Evolutionary conservation across 2,797 vertebrate genomes (phyloP), one percentile per base, ranked within the genome.

Genomic region (Sebastes variabilis): DNA sequence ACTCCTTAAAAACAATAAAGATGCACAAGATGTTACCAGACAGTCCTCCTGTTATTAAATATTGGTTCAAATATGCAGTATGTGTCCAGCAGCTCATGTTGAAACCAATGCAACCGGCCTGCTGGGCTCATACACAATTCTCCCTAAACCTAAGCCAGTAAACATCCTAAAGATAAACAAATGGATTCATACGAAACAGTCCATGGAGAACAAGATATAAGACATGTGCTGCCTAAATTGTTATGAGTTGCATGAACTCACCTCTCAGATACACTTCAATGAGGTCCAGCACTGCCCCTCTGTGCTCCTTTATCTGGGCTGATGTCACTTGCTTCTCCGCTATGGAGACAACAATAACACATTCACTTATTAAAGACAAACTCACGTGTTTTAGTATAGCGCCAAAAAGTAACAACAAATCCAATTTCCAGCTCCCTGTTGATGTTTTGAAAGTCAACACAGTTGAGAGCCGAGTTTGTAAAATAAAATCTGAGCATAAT

Each of bases 231-330:
- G 20, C 25, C n/a, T 77, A 18, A 68, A 54, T 3, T 55, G 10
- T 30, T 55, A 79, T 38, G 13, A 46, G 52, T 11, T 64, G 32
- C 60, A 81, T 65, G 25, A 75, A 73, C 80, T 84, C 94, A 99
- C 98, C 96, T 97, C 93, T 99, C 83, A 99, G 94, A 90, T 99
- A 99, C 70, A 95, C 95, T 75, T 97, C 97, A 59, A 96, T 93
- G 85, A 99, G 97, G 79, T 99, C 98, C 94, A 99, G 85, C 36
- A 99, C 97, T 1, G 96, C 96, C 6, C 94, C 94, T 89, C 97
- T 93, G 93, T 99, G 98, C 66, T 98, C 96, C 93, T 97, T 99
- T 75, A 97, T 94, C 90, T 99, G 98, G 79, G 94, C 83, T 74
- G 97, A 96, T 59, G 94, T 94, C 29, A 94, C 88, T 67, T 96